Conservation (phyloP, 1,140 invertebrate species). For the Sinella curviseta region DNA sequence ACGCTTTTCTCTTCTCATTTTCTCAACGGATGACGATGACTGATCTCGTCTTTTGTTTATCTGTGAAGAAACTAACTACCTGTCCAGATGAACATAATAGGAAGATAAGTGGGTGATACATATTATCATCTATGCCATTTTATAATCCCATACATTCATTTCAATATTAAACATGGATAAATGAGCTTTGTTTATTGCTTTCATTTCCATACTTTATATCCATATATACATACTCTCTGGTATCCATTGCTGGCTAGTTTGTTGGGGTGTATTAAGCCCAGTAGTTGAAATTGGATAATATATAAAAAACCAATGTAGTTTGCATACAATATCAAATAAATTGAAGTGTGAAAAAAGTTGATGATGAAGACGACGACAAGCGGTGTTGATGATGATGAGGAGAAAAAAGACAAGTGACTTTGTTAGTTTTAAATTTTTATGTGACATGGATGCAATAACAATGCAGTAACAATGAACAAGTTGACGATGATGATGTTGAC, state of each 20-base stretch:
- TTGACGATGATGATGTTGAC: background rate
- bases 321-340: no score
- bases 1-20: no score
- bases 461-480: background rate
- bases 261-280: no score
- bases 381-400: background rate
- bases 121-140: background rate
- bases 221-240: no score
- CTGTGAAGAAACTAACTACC: slow-evolving; percentile 6
- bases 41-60: background rate
- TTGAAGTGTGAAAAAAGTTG: background rate
- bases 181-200: no score
- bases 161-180: background rate
- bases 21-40: no score
- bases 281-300: no score
- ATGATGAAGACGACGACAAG: background rate
- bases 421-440: slow-evolving; percentile 6
- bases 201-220: no score
- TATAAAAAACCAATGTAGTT: no score
- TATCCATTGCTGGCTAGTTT: no score
- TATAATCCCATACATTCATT: background rate
- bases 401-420: background rate
- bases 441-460: background rate
- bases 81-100: slow-evolving; percentile 8
- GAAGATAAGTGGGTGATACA: slow-evolving; percentile 5